Evolutionary conservation across 2,797 vertebrate genomes (phyloP).

Genomic region (Chelmon rostratus): DNA sequence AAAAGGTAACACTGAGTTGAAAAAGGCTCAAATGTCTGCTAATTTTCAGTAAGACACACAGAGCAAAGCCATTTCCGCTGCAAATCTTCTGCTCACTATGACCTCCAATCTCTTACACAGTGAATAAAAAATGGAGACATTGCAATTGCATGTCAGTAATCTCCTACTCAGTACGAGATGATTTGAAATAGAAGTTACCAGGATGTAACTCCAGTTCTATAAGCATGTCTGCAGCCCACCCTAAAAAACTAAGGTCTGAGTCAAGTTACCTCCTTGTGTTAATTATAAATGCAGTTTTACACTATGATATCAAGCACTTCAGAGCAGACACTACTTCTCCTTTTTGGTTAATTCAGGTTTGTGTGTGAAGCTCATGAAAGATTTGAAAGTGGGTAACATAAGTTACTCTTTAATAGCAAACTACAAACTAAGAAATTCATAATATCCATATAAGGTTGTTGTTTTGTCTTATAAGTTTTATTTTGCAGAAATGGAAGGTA

Average conservation of each 20-base stretch:
- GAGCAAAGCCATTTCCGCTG: too few relatives aligned
- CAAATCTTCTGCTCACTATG: neutral
- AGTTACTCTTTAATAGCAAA: too few relatives aligned
- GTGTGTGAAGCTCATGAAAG: neutral
- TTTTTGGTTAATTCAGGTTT: neutral
- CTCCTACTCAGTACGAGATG: neutral
- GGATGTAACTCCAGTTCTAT: too few relatives aligned
- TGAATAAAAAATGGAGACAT: neutral
- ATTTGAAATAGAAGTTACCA: neutral
- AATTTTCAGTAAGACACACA: too few relatives aligned
- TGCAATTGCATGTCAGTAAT: too few relatives aligned
- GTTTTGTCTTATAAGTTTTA: neutral
- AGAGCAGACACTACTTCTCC: neutral
- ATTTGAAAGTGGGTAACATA: neutral
- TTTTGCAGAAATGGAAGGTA: neutral
- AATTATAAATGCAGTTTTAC: neutral
- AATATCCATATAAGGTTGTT: neutral
- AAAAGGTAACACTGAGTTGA: too few relatives aligned
- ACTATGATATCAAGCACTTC: slow-evolving; percentile 10
- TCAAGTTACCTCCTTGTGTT: neutral
- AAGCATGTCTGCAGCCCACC: neutral
- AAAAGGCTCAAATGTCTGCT: too few relatives aligned
- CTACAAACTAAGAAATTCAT: neutral
- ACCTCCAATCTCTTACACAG: neutral
- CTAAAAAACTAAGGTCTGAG: neutral